A percentile compares a stretch with the other conserved stretches of the same genome.
Conservation (phyloP, 2,797 vertebrate genomes). For the Macropodus opercularis region DNA sequence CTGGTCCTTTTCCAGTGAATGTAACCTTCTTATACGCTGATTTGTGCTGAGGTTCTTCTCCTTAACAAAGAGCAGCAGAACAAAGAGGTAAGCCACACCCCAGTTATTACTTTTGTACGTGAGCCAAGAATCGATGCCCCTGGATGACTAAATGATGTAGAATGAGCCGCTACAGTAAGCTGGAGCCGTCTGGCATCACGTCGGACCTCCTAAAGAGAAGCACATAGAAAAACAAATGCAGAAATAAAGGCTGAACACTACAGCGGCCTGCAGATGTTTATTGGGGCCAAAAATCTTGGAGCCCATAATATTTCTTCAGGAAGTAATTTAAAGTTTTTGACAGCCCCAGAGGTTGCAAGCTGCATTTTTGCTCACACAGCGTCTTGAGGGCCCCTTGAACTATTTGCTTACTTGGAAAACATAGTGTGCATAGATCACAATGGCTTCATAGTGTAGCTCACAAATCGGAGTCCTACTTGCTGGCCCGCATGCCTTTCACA, state of each 20-base stretch:
- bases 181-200: background rate
- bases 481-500: background rate
- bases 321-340: constrained; percentile 14
- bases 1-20: background rate
- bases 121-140: constrained; percentile 1
- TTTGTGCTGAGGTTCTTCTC: background rate
- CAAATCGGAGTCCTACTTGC: constrained; percentile 8
- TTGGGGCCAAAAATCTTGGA: background rate
- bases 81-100: constrained; percentile 22
- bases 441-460: constrained; percentile 15
- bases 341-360: constrained; percentile 3
- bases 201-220: constrained; percentile 4
- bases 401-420: constrained; percentile 17
- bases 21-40: background rate
- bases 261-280: constrained; percentile 11
- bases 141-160: constrained; percentile 17
- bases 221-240: constrained; percentile 13
- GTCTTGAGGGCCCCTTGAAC: constrained; percentile 9
- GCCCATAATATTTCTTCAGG: background rate
- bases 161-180: constrained; percentile 10
- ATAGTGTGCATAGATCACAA: background rate
- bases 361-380: constrained; percentile 17
- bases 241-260: background rate
- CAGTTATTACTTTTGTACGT: constrained; percentile 1
- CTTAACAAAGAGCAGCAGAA: constrained; percentile 15